Evolutionary conservation across 64 coral and sea anemone species (phyloP), one percentile per base, ranked within the genome.

Genomic region (Stylophora pistillata): DNA sequence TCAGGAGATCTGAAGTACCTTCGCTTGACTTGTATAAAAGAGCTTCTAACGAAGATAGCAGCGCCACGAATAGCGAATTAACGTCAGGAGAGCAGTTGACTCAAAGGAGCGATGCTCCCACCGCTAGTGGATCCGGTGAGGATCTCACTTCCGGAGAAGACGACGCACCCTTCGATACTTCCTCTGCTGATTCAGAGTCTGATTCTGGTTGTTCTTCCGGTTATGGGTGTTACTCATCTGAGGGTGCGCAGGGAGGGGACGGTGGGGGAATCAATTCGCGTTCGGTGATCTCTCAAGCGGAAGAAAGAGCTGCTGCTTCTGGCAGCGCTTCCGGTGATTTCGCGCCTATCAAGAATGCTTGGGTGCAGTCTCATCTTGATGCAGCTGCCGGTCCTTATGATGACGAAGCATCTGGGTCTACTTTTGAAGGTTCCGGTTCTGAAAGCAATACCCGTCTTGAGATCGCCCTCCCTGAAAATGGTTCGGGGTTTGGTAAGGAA

Each of bases 131-230:
- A 26, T 83, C 80, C 15, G 58, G 7, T 47, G 1, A 69, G 61
- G 34, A 83, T 68, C 20, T 16, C 61, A 21, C 30, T 52, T 83
- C 80, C 11, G 80, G 80, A 26, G 80, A 83, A 68, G 80, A 83
- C 53, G 80, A 83, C 18, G 30, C 80, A 70, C 80, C 80, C n/a
- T 83, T 83, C 13, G 80, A 83, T 14, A 83, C 30, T 69, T 83
- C 80, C 30, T 83, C 80, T 34, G 30, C 61, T 66, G 80, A 69
- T 1, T 83, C 80, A 16, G 80, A 83, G 68, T 83, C 41, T 4
- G 80, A 83, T 54, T 83, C 80, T 34, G 80, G 80, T 53, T 83
- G 80, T 10, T 83, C 80, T 69, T 83, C 80, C 61, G 80, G 61
- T 53, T 60, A 83, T 12, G 80, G 66, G 30, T 78, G 58, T 70